Conservation (phyloP, 1,140 invertebrate genomes). For the Ips typographus region DNA sequence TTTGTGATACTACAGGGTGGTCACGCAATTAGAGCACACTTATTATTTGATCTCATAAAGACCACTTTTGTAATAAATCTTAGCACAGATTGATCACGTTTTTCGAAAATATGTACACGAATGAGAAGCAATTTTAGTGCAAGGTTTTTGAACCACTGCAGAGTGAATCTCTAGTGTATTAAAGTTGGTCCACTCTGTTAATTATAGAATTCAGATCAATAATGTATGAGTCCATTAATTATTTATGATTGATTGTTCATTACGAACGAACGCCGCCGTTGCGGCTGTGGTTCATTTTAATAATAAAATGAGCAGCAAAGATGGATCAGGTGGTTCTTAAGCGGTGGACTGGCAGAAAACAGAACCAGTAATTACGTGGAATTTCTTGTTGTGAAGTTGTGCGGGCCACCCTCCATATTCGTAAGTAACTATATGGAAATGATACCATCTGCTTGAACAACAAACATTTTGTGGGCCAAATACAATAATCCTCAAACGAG, state of each 20-base stretch:
- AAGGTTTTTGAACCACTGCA: no score
- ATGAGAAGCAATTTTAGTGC: no score
- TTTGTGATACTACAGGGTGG: slow-evolving; percentile 11
- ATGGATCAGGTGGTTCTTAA: slow-evolving; percentile 32
- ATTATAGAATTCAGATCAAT: slow-evolving; percentile 34
- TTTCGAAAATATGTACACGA: no score
- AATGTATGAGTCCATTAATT: slow-evolving; percentile 38
- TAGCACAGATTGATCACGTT: no score
- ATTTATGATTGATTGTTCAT: slow-evolving; percentile 38
- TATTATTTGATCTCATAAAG: not conserved
- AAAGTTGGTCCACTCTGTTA: not conserved
- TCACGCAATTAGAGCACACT: not conserved
- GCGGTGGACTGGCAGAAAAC: not conserved
- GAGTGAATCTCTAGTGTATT: no score
- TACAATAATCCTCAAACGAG: no score
- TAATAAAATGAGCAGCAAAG: slow-evolving; percentile 34
- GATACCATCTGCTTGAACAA: no score
- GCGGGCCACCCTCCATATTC: not conserved
- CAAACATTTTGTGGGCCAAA: no score
- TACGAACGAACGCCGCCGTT: slow-evolving; percentile 30
- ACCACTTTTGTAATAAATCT: no score
- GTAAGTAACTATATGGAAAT: not conserved
- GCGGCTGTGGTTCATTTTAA: slow-evolving; percentile 29
- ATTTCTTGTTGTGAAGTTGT: slow-evolving; percentile 3
- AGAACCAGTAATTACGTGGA: not conserved